Evolutionary conservation across 2,113 vertebrate species (phyloP), one percentile per base, ranked within the genome.

Genomic region (Prietella phreatophila): DNA sequence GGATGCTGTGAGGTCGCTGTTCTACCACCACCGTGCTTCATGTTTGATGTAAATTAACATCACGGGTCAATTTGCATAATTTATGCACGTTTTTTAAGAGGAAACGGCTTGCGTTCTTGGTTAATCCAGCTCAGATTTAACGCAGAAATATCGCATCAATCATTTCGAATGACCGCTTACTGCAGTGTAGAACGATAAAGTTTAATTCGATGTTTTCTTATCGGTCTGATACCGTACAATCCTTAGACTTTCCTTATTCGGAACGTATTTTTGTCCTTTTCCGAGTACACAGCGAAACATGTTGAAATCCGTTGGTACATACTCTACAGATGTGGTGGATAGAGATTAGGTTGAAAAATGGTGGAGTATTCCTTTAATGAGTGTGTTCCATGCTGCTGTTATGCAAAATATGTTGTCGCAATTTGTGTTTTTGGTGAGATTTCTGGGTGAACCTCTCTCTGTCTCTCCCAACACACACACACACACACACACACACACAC

Each of bases 401-500:
- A 55, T 17, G 82, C 82, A 2, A 83, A 63, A 27, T 42, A 17
- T 58, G 5, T 36, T 17, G 25, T 30, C 0, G 14, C 36, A 47
- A 33, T 71, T 56, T 56, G 30, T 9, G 47, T 53, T 85, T 14
- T 58, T 27, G 47, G 42, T 65, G 60, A 55, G 60, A 67, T 79
- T 63, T 79, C n/a, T 79, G 56, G 27, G 27, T 22, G 47, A 11
- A 39, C 25, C 60, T n/a, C n/a, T 82, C 55, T 85, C 39, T 50
- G 9, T 50, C 47, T 0, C 8, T 50, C 85, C n/a, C n/a, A n/a
- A 86, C 75, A 60, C 56, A 78, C 30, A 84, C 60, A 86, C 60
- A 75, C 85, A 86, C 75, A 60, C 56, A 78, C 30, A 84, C 60
- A 86, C 60, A 75, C 85, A 86, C 75, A 60, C 56, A 78, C 30